Percentiles rank a stretch among this genome's conserved stretches.
These are phyloP conservation scores for Chaenodraco wilsoni DNA, from an alignment of 2,797 vertebrate species.

Conservation along the genomic window DNA sequence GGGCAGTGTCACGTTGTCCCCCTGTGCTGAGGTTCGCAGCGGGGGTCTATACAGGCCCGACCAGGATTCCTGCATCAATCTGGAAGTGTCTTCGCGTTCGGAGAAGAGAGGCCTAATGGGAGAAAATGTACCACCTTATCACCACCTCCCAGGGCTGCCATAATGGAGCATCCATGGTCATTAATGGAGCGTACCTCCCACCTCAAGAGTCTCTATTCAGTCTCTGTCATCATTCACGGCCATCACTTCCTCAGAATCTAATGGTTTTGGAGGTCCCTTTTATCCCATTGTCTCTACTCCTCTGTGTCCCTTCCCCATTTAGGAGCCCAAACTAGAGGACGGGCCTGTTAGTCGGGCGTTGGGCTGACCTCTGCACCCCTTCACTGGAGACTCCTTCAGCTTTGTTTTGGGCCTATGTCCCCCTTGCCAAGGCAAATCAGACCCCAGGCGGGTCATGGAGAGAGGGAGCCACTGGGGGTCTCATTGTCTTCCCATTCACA, in stretches of 20 bases:
- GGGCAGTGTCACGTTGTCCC: conserved; percentile 66
- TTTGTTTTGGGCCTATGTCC: conserved; percentile 85
- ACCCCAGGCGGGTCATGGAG: conserved; percentile 76
- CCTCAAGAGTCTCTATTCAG: conserved; percentile 86
- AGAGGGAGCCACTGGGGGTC: conserved; percentile 84
- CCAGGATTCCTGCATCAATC: conserved; percentile 70
- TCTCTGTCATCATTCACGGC: conserved; percentile 88
- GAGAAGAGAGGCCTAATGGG: conserved; percentile 74
- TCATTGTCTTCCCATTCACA: conserved; percentile 88
- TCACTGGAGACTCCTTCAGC: conserved; percentile 79
- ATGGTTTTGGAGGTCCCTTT: conserved; percentile 89
- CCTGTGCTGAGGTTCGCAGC: conserved; percentile 55
- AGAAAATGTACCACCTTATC: conserved; percentile 78
- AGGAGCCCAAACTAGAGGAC: conserved; percentile 82
- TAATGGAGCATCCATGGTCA: conserved; percentile 83
- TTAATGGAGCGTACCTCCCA: conserved; percentile 86
- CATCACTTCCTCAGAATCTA: conserved; percentile 92
- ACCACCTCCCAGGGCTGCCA: conserved; percentile 78
- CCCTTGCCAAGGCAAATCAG: conserved; percentile 86
- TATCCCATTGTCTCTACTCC: conserved; percentile 87
- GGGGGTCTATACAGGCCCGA: conserved; percentile 41
- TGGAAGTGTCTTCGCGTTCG: conserved; percentile 67
- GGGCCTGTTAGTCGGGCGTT: conserved; percentile 79
- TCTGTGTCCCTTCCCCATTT: conserved; percentile 84
- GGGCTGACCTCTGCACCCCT: conserved; percentile 81